A percentile compares a stretch with the other conserved stretches of the same genome.
phyloP scores from a whole-genome alignment of 2,113 vertebrate genomes.

The Indri indri region DNA sequence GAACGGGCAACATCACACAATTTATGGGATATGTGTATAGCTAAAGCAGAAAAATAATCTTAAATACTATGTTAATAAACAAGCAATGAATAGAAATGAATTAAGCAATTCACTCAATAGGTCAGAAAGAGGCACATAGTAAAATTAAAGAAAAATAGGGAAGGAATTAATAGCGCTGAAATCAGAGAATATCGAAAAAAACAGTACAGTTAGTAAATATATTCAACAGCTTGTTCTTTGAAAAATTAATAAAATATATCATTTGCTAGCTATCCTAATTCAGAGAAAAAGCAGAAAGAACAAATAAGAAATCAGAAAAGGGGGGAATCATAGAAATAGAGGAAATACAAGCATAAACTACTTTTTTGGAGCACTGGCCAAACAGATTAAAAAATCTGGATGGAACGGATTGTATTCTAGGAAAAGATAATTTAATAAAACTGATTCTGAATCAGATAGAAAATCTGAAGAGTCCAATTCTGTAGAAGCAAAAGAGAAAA shows the following conservation, averaged over 20 bases:
- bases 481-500: neutral
- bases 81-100: neutral
- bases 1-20: neutral
- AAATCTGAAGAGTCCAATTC: neutral
- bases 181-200: neutral
- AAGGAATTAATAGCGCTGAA: neutral
- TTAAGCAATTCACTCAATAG: neutral
- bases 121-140: neutral
- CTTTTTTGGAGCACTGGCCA: neutral
- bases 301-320: neutral
- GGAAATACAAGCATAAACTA: neutral
- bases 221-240: neutral
- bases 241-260: neutral
- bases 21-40: neutral
- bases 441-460: neutral
- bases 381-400: neutral
- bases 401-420: neutral
- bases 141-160: neutral
- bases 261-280: neutral
- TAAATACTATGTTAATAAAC: neutral
- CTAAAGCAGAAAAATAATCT: slow-evolving; percentile 5
- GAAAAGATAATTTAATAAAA: neutral
- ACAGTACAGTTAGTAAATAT: neutral
- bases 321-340: neutral
- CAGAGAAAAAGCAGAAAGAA: neutral